A percentile compares a stretch with the other conserved stretches of the same genome.
Conservation (phyloP, 2,113 vertebrate genomes). For the Lampris incognitus region DNA sequence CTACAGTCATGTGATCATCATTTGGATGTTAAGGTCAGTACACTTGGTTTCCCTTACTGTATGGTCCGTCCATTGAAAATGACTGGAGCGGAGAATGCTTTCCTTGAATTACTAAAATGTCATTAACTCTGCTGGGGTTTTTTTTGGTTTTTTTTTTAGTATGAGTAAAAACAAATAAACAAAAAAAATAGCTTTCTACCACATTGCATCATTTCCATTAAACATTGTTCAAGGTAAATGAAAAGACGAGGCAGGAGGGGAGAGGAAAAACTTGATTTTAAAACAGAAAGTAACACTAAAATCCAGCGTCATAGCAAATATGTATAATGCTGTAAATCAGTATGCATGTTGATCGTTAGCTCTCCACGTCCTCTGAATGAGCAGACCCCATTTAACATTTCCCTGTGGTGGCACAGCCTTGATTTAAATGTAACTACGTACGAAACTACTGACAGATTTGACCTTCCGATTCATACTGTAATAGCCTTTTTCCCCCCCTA, state of each 20-base stretch:
- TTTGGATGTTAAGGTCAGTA: background rate
- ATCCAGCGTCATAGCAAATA: conserved; percentile 58
- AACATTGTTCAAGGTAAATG: conserved; percentile 1
- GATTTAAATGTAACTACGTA: conserved; percentile 63
- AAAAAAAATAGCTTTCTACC: conserved; percentile 24
- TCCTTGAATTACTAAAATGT: conserved; percentile 3
- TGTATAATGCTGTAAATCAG: conserved; percentile 77
- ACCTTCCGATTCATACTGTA: conserved; percentile 67
- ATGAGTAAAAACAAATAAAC: conserved; percentile 20
- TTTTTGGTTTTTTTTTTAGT: background rate
- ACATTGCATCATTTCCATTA: conserved; percentile 19
- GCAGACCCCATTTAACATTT: conserved; percentile 57
- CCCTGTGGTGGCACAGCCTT: conserved; percentile 58
- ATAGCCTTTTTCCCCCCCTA: conserved; percentile 74
- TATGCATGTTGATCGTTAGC: conserved; percentile 72
- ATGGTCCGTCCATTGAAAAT: conserved; percentile 46
- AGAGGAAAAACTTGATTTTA: conserved; percentile 44
- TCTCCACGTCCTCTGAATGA: conserved; percentile 54
- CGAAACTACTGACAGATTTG: conserved; percentile 63
- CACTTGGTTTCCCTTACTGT: conserved; percentile 29
- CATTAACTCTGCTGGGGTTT: conserved; percentile 8
- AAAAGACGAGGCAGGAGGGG: conserved; percentile 20
- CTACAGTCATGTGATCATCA: conserved; percentile 15
- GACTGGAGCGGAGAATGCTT: conserved; percentile 14
- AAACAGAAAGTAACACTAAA: conserved; percentile 47